Conservation (phyloP, 2,888 invertebrate species). For the Epicampocera succincta region DNA sequence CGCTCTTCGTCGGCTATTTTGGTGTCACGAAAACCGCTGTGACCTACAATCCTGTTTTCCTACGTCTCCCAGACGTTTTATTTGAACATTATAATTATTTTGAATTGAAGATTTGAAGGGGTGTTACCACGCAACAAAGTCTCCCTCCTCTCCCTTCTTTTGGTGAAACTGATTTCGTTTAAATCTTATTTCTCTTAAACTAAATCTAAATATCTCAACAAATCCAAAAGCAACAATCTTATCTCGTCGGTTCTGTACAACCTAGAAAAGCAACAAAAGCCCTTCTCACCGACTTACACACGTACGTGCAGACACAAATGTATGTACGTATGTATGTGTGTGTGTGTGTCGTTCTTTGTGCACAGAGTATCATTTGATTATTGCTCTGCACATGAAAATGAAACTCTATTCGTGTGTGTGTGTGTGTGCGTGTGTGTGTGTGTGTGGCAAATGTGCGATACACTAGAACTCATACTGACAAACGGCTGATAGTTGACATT, state of each 20-base stretch:
- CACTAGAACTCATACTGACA: conserved; percentile 26
- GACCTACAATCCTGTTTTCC: no score
- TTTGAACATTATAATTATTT: no score
- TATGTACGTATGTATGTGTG: neutral
- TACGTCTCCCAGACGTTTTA: no score
- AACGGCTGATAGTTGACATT: conserved; percentile 76
- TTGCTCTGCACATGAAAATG: neutral
- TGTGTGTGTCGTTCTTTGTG: neutral
- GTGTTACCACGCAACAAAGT: no score
- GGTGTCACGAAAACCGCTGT: no score
- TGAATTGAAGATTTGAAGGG: no score
- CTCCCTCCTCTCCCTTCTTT: no score
- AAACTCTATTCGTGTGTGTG: neutral
- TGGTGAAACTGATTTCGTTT: no score
- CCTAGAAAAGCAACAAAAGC: no score
- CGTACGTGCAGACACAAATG: no score
- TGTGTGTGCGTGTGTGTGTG: neutral
- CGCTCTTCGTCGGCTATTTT: no score
- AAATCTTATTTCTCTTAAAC: neutral
- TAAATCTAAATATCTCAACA: conserved; percentile 18
- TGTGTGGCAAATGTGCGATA: conserved; percentile 8
- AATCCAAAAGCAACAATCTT: neutral
- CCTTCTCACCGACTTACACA: no score
- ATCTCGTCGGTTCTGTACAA: neutral
- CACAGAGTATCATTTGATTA: conserved; percentile 44